Evolutionary conservation across 2,888 invertebrate species (phyloP), one percentile per base, ranked within the genome.

Genomic region (Idaea dimidiata): DNA sequence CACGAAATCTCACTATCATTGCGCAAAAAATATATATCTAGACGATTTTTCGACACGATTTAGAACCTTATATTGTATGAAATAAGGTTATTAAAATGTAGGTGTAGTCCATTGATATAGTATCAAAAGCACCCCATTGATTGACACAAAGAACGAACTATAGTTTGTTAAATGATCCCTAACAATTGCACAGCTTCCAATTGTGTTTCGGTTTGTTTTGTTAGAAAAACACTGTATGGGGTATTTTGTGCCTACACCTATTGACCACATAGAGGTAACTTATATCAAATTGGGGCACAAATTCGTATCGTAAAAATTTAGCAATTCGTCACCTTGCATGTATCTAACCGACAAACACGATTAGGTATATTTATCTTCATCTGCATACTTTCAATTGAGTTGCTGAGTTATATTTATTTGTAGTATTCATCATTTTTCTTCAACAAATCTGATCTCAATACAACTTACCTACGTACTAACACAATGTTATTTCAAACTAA

Each of bases 101-200:
- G 65, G 77, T 74, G 70, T 82, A 75, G 78, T 80, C 83, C 81
- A 88, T 89, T 88, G 89, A 88, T 87, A 78, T 76, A 78, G 86
- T 86, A 86, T 90, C 89, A 88, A 83, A 83, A 84, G 89, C 86
- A 79, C 90, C 91, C 91, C 80, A 90, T 87, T 85, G 90, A 88
- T 87, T 78, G 77, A 69, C 72, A 91, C 90, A 91, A 91, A 86
- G 87, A 80, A 72, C 75, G 76, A 70, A 60, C 84, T 78, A 85
- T 88, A 86, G 85, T 82, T 87, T 87, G 89, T 88, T 83, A 86
- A 76, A 77, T 82, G 86, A 88, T 87, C 83, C 83, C 85, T 83
- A 86, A 88, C 87, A 86, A 88, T 85, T 80, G 71, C 71, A 73
- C 76, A 74, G 80, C 81, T 81, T 76, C 81, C 84, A 81, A 82